phyloP scores from a whole-genome alignment of 2,797 vertebrate genomes.

The Molothrus aeneus region DNA sequence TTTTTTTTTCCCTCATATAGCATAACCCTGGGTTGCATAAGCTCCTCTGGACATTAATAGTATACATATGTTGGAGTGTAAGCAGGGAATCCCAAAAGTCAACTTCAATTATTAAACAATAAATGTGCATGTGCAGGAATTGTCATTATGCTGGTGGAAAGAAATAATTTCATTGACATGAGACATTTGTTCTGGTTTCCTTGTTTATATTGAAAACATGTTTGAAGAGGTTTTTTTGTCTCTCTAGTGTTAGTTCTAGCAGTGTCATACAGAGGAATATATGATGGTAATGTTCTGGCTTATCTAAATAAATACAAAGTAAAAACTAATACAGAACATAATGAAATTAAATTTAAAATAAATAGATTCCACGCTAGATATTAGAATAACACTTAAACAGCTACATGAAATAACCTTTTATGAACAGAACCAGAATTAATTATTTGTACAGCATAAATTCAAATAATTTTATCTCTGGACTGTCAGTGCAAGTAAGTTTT shows the following conservation, averaged over 20 bases:
- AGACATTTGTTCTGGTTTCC: slow-evolving; percentile 12
- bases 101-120: slow-evolving; percentile 14
- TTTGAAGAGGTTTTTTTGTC: slow-evolving; percentile 34
- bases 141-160: not conserved
- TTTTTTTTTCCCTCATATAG: not conserved
- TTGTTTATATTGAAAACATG: slow-evolving; percentile 73
- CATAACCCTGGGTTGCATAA: not conserved
- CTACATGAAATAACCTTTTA: slow-evolving; percentile 30
- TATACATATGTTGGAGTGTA: not conserved
- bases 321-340: not conserved
- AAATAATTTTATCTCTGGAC: slow-evolving; percentile 11
- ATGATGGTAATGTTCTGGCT: slow-evolving; percentile 41
- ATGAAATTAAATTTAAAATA: not conserved
- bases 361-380: not conserved
- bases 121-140: slow-evolving; percentile 4
- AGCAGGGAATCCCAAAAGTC: not conserved
- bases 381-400: slow-evolving; percentile 27
- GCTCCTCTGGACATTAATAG: not conserved
- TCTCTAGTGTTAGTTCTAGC: slow-evolving; percentile 28
- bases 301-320: slow-evolving; percentile 67
- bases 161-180: not conserved
- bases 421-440: not conserved
- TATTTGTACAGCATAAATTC: not conserved
- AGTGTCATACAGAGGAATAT: slow-evolving; percentile 33
- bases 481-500: slow-evolving; percentile 7